phyloP scores from a whole-genome alignment of 2,888 invertebrate species.

The Myopa testacea region DNA sequence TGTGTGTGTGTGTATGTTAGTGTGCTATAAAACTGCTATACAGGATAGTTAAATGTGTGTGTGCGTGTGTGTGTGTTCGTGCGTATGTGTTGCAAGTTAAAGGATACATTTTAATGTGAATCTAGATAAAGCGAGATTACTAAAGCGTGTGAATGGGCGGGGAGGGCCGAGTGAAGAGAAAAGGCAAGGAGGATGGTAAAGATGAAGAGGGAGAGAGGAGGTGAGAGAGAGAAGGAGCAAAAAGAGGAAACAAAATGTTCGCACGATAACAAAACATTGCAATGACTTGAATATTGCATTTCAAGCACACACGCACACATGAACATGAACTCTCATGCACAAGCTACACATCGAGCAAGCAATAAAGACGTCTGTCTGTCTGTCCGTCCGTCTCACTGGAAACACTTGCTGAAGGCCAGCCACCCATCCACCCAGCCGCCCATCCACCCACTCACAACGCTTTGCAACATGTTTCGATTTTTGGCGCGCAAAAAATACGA shows the following conservation, averaged over 20 bases:
- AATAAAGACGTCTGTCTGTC: conserved; percentile 54
- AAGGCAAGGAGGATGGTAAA: neutral
- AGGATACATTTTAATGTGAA: conserved; percentile 67
- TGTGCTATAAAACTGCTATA: conserved; percentile 13
- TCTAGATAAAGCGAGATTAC: conserved; percentile 63
- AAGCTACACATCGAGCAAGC: conserved; percentile 38
- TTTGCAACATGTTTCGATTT: conserved; percentile 33
- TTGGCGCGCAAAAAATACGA: conserved; percentile 38
- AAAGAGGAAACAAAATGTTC: conserved; percentile 45
- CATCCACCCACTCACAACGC: neutral
- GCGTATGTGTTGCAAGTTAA: conserved; percentile 52
- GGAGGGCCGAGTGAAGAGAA: conserved; percentile 46
- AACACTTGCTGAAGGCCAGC: conserved; percentile 38
- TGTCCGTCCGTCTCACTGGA: conserved; percentile 12
- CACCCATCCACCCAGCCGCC: neutral
- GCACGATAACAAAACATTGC: conserved; percentile 50
- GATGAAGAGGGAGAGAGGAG: conserved; percentile 44
- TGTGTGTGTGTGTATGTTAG: conserved; percentile 41
- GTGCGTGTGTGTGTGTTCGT: conserved; percentile 43
- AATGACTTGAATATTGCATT: conserved; percentile 65
- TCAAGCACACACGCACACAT: conserved; percentile 48
- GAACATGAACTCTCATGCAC: conserved; percentile 33
- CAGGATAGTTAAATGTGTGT: conserved; percentile 38
- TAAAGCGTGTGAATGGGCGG: conserved; percentile 45
- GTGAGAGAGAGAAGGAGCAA: conserved; percentile 44